A percentile compares a stretch with the other conserved stretches of the same genome.
These are phyloP conservation scores for Trichogramma pretiosum DNA, from an alignment of 1,140 invertebrate species.

Conservation along the genomic window DNA sequence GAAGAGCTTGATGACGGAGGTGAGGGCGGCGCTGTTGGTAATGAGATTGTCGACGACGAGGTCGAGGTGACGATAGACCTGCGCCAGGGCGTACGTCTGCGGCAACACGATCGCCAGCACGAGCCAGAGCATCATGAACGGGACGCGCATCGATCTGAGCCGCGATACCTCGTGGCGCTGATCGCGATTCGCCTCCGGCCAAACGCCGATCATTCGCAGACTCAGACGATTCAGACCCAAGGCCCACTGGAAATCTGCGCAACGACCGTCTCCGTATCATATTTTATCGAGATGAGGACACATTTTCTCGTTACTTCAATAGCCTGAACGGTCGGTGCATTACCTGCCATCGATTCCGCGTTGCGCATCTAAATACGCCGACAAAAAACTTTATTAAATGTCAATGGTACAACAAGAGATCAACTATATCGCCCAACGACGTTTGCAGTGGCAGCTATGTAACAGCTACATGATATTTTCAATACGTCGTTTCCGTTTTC, in stretches of 20 bases:
- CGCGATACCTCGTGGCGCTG: neutral
- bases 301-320: too few species aligned
- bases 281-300: too few species aligned
- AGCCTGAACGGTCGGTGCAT: too few species aligned
- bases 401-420: too few species aligned
- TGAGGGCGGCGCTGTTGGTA: neutral
- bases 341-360: too few species aligned
- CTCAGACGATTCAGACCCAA: conserved; percentile 9
- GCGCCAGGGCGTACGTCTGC: neutral
- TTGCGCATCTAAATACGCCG: too few species aligned
- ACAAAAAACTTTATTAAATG: too few species aligned
- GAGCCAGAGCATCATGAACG: neutral
- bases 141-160: neutral
- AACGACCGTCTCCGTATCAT: too few species aligned
- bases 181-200: neutral
- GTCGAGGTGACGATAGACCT: neutral
- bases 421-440: too few species aligned
- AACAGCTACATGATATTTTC: too few species aligned
- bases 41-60: conserved; percentile 4
- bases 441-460: too few species aligned
- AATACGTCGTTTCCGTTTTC: too few species aligned
- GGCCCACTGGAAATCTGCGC: conserved; percentile 19
- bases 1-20: neutral
- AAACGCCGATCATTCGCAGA: neutral
- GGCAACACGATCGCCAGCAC: neutral